phyloP scores from a whole-genome alignment of 2,113 vertebrate genomes.

The Oophaga pumilio region DNA sequence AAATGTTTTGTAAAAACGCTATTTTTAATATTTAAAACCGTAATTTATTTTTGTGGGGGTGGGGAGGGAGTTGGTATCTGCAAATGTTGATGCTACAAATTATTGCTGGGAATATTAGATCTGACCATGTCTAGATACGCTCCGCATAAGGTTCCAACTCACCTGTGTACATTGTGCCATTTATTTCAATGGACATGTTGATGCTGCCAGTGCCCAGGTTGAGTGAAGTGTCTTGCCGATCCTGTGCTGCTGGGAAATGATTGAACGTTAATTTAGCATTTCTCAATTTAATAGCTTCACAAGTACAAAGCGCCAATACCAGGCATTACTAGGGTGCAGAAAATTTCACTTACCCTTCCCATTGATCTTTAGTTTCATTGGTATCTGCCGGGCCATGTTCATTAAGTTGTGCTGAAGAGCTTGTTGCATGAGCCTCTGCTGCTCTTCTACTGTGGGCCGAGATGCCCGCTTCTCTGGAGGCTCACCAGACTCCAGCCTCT shows the following conservation, averaged over 20 bases:
- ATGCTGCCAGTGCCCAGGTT: slow-evolving; percentile 76
- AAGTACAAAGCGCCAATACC: neutral
- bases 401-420: slow-evolving; percentile 92
- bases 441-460: slow-evolving; percentile 80
- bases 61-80: no score
- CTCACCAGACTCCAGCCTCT: slow-evolving; percentile 84
- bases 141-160: slow-evolving; percentile 49
- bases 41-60: no score
- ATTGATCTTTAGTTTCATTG: slow-evolving; percentile 85
- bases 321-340: neutral
- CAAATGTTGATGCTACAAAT: neutral
- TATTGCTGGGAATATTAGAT: neutral
- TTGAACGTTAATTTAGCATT: neutral
- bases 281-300: neutral
- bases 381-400: slow-evolving; percentile 88
- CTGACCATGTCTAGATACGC: no score
- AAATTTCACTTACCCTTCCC: slow-evolving; percentile 78
- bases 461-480: slow-evolving; percentile 85
- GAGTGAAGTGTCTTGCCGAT: slow-evolving; percentile 71
- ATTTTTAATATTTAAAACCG: no score
- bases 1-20: no score
- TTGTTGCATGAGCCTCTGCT: slow-evolving; percentile 93
- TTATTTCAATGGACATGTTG: slow-evolving; percentile 83
- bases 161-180: slow-evolving; percentile 80
- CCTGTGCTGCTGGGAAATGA: slow-evolving; percentile 65